Base-by-base conservation (phyloP, 1,140 invertebrate species). In the Varroa destructor region DNA sequence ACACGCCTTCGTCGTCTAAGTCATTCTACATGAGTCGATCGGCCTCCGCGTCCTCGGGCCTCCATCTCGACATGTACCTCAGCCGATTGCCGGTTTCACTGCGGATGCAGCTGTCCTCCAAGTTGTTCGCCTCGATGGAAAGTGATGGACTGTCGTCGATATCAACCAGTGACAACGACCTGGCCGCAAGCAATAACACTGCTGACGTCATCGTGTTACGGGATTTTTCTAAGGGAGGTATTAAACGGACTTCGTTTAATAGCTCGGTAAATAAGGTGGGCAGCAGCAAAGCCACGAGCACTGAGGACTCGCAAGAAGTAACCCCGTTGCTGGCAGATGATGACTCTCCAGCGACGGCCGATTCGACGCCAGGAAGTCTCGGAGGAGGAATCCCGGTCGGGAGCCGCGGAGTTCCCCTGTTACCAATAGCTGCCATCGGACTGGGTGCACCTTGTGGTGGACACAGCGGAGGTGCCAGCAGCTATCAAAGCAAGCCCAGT, bases 121-220 rank as follows among this genome's bases (percentile, higher is more conserved):
- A 74, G 10, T 72, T 74, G 54, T 71, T 77, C 51, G 76, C 76
- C 2, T 77, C 76, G 40, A 74, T 77, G 71, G 76, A 77, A 56
- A 76, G 75, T 61, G 76, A 77, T 64, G 76, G 75, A 40, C 46
- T 77, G 1, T 77, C 76, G 36, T 74, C 73, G 8, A 67, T 67
- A 67, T 67, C 61, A 36, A 67, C 61, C 37, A 67, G 61, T 67
- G 61, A 67, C 12, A 67, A 67, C 37, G 61, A 67, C 37, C 40
- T 67, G 14, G 40, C 40, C 5, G 46, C 61, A 25, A 40, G 25
- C 57, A 58, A 58, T 58, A 46, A 67, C 36, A 51, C 4, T 8
- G 8, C 4, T 8, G 46, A 51, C 46, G 46, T 8, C 4, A 67
- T 67, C 14, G 61, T 67, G 61, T 67, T 67, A 46, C 61, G 61